Conservation (phyloP, 2,888 invertebrate species). For the Microctonus aethiopoides region DNA sequence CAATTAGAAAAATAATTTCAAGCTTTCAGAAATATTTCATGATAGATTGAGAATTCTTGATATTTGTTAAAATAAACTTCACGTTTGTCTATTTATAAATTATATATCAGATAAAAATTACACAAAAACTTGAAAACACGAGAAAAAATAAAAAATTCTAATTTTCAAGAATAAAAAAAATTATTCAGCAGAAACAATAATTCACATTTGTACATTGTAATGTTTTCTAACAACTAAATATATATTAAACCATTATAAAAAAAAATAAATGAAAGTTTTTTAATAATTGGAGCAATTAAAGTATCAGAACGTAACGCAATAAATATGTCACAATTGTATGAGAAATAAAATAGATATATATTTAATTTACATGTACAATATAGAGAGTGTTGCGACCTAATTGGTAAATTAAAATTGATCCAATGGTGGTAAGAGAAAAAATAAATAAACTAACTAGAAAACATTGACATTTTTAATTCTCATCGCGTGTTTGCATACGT, state of each 20-base stretch:
- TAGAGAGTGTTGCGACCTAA: not conserved
- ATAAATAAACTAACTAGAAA: not conserved
- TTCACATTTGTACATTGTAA: not conserved
- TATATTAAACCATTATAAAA: not conserved
- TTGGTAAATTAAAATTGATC: not conserved
- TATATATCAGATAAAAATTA: not conserved
- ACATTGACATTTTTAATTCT: conserved; percentile 6
- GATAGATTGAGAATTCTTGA: not conserved
- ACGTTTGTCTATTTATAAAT: no score
- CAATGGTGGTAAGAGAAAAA: not conserved
- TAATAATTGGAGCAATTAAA: conserved; percentile 12
- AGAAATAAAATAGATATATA: not conserved
- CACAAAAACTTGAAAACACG: not conserved
- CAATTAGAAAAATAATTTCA: not conserved
- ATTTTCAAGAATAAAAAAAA: no score
- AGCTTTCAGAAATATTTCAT: not conserved
- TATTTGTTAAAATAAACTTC: no score
- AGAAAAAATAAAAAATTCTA: not conserved
- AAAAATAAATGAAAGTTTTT: not conserved
- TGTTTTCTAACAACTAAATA: not conserved
- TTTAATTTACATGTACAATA: not conserved
- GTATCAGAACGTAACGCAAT: conserved; percentile 20
- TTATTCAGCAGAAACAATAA: not conserved
- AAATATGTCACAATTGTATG: not conserved
- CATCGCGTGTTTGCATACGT: not conserved